These are phyloP conservation scores for Peromyscus eremicus DNA, from an alignment of 2,797 vertebrate species.

Conservation along the genomic window DNA sequence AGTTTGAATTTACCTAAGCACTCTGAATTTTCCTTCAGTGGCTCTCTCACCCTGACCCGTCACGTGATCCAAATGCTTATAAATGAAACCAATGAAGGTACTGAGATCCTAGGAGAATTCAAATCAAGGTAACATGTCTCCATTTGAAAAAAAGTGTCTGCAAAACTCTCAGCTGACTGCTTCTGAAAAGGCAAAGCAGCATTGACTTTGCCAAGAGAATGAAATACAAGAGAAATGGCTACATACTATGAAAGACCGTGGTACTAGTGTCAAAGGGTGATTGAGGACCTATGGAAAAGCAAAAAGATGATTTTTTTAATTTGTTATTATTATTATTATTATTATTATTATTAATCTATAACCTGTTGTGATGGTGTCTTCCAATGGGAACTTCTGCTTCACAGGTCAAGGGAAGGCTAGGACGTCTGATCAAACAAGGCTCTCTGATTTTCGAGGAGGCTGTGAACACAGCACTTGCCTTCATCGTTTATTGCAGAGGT, in stretches of 20 bases:
- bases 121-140: not conserved
- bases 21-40: constrained; percentile 30
- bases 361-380: constrained; percentile 9
- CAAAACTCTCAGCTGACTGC: not conserved
- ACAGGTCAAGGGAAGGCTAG: not conserved
- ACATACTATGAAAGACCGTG: not conserved
- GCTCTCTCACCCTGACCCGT: not conserved
- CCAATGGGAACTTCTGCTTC: not conserved
- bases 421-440: not conserved
- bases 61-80: not conserved
- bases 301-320: not conserved
- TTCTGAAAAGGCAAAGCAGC: not conserved
- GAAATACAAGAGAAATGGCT: not conserved
- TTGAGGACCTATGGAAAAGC: constrained; percentile 12
- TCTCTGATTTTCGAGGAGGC: not conserved
- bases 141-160: not conserved
- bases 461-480: not conserved
- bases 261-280: not conserved
- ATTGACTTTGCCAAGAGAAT: not conserved
- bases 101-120: constrained; percentile 49
- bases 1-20: constrained; percentile 26
- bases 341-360: not conserved
- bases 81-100: not conserved
- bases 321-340: not conserved
- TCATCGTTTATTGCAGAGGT: not conserved